phyloP scores from a whole-genome alignment of 2,888 invertebrate species.

The Germaria angustata region DNA sequence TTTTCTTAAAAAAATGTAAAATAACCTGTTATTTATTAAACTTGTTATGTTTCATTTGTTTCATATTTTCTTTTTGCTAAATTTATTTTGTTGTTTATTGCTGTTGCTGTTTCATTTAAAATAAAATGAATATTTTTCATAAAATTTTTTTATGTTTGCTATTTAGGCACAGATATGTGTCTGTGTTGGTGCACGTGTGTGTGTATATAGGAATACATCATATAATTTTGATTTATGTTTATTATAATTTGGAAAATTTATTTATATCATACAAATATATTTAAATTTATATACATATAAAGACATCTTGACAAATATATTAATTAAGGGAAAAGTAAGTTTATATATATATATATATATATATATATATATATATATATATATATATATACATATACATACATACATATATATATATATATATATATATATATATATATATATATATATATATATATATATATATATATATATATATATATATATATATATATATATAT shows the following conservation, averaged over 20 bases:
- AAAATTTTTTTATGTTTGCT: conserved; percentile 25
- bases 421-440: too few species aligned
- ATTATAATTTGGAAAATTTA: conserved; percentile 50
- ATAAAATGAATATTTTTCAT: conserved; percentile 39
- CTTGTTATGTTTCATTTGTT: conserved; percentile 38
- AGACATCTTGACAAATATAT: background rate
- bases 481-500: too few species aligned
- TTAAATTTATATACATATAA: background rate
- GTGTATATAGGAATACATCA: conserved; percentile 7
- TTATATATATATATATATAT: too few species aligned
- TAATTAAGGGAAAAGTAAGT: background rate
- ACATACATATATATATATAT: background rate
- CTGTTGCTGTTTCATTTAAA: conserved; percentile 17
- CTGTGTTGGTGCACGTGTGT: background rate
- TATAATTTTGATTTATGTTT: conserved; percentile 50
- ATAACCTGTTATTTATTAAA: conserved; percentile 61
- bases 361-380: too few species aligned
- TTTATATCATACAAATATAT: background rate
- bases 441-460: too few species aligned
- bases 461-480: too few species aligned
- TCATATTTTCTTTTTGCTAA: conserved; percentile 1
- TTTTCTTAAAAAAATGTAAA: conserved; percentile 25
- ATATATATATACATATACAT: too few species aligned
- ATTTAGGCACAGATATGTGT: conserved; percentile 21
- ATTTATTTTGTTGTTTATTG: conserved; percentile 10